Base-by-base conservation (phyloP, 2,888 invertebrate species). In the Hyposoter didymator region DNA sequence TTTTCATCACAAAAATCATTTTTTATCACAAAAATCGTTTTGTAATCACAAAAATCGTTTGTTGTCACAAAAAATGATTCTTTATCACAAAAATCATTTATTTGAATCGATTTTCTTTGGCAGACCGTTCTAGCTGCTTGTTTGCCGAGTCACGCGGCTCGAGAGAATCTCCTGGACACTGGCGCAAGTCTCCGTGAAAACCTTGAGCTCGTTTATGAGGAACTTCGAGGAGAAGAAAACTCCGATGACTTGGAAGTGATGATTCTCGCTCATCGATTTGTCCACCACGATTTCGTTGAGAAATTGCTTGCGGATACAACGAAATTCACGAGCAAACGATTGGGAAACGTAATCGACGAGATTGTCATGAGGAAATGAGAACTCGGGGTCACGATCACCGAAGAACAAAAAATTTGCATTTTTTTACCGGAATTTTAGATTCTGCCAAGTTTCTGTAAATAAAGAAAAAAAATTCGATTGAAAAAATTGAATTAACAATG, bases 261-360 rank as follows among this genome's bases (percentile, higher is more conserved):
- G 2, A 90, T 87, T 49, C 82, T 91, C 69, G 86, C 89, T 17
- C 91, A 92, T 84, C 90, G 90, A 22, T 81, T 92, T 4, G n/a
- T 92, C n/a, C 88, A 89, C 74, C 91, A 91, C 72, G 43, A 69
- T 6, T 90, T 90, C 12, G 84, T 91, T 3, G 62, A 28, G 4
- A 81, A 84, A 55, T 78, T 92, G 22, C 72, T 92, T 0, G 35
- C 62, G 5, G 70, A 81, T 14, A 88, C 89, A 2, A 83, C 28
- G 12, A 90, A 88, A 79, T 92, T 92, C 39, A 88, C 88, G 7
- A 69, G 39, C 0, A 91, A 88, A 76, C 78, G 87, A 35, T 74
- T 90, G 73, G 80, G 72, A 0, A 75, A 70, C 10, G 64, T 86
- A 10, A 32, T 87, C 2, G 72, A 76, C 7, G 64, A 72, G 12